Conservation (phyloP, 2,113 vertebrate genomes). For the Bagarius yarrelli region DNA sequence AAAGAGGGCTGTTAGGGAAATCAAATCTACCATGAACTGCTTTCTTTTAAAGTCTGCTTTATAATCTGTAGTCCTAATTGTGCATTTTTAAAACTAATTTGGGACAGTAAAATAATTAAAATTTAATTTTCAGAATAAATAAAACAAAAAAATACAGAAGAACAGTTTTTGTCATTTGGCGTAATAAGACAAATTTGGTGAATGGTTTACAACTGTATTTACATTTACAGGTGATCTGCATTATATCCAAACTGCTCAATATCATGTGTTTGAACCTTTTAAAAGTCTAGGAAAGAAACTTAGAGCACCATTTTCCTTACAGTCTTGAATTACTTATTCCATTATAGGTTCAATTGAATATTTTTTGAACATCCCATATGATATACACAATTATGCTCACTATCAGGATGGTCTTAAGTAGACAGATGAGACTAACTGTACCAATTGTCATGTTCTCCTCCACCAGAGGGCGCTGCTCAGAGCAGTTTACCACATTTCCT, state of each 20-base stretch:
- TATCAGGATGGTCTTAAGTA: conserved; percentile 71
- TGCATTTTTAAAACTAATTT: neutral
- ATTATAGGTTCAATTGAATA: conserved; percentile 61
- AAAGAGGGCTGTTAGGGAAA: conserved; percentile 73
- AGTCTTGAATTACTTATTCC: neutral
- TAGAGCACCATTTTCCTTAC: conserved; percentile 2
- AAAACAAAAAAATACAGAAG: neutral
- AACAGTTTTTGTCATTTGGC: neutral
- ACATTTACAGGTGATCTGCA: neutral
- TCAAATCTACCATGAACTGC: conserved; percentile 56
- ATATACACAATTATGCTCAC: conserved; percentile 69
- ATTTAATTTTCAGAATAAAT: neutral
- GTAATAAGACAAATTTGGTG: neutral
- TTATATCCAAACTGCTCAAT: conserved; percentile 8
- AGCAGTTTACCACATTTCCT: conserved; percentile 68
- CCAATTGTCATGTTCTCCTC: conserved; percentile 76
- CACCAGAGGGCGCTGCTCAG: conserved; percentile 70
- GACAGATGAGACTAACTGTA: conserved; percentile 73
- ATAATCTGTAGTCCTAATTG: conserved; percentile 43
- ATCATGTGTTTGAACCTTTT: neutral
- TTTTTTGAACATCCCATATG: conserved; percentile 76
- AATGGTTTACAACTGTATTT: neutral
- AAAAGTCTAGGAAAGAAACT: neutral
- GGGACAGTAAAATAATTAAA: neutral
- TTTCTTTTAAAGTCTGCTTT: conserved; percentile 57